These are phyloP conservation scores for Antigone vipio DNA, from an alignment of 2,113 vertebrate genomes.

Conservation along the genomic window DNA sequence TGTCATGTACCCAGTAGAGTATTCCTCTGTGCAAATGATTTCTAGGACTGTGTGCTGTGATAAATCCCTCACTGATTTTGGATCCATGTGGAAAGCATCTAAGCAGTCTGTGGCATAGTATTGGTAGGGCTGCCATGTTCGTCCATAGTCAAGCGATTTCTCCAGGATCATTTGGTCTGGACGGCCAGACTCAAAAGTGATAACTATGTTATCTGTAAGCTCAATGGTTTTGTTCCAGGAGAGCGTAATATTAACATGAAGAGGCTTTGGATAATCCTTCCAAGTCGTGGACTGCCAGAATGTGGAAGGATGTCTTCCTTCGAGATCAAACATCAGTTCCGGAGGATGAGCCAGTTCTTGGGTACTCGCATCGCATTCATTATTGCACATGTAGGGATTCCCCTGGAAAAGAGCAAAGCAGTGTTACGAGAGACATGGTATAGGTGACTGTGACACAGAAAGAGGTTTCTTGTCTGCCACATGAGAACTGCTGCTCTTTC, in stretches of 20 bases:
- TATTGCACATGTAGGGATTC: slow-evolving; percentile 99
- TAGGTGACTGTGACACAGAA: background rate
- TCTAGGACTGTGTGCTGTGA: slow-evolving; percentile 92
- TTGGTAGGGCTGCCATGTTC: slow-evolving; percentile 97
- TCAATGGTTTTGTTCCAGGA: slow-evolving; percentile 99
- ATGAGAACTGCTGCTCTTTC: background rate
- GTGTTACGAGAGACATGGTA: background rate
- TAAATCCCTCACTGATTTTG: slow-evolving; percentile 93
- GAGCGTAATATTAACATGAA: slow-evolving; percentile 94
- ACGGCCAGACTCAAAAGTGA: slow-evolving; percentile 95
- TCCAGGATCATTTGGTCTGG: slow-evolving; percentile 98
- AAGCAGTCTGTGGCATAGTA: slow-evolving; percentile 98
- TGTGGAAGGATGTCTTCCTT: slow-evolving; percentile 94
- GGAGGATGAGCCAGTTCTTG: slow-evolving; percentile 95
- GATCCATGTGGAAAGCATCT: slow-evolving; percentile 97
- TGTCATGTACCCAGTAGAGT: slow-evolving; percentile 93
- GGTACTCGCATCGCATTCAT: slow-evolving; percentile 93
- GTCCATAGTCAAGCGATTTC: slow-evolving; percentile 95
- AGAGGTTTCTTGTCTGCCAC: background rate
- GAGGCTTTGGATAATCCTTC: slow-evolving; percentile 93
- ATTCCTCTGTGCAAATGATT: slow-evolving; percentile 99
- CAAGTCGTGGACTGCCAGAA: slow-evolving; percentile 98
- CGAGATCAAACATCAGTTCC: slow-evolving; percentile 94
- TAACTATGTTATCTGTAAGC: slow-evolving; percentile 95
- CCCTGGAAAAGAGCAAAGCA: slow-evolving; percentile 79